Conservation (phyloP, 2,113 vertebrate species). For the Tympanuchus pallidicinctus region DNA sequence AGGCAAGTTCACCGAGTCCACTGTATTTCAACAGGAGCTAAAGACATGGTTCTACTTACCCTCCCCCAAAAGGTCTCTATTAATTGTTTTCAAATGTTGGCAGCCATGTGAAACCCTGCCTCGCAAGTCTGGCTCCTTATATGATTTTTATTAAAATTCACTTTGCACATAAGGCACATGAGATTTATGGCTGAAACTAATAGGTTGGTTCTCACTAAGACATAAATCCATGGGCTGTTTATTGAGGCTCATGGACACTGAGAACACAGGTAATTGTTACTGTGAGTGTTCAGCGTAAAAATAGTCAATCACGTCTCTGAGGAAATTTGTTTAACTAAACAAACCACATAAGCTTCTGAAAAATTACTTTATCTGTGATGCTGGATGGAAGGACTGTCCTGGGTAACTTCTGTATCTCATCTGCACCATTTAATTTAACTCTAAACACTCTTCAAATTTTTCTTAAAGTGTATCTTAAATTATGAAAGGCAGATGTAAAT, state of each 20-base stretch:
- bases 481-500: neutral
- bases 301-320: conserved; percentile 61
- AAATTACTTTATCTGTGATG: conserved; percentile 33
- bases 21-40: conserved; percentile 74
- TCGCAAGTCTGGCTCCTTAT: conserved; percentile 75
- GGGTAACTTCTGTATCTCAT: neutral
- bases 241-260: conserved; percentile 72
- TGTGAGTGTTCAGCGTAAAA: conserved; percentile 64
- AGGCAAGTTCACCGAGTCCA: conserved; percentile 73
- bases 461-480: neutral
- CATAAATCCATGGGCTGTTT: conserved; percentile 78
- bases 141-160: conserved; percentile 84
- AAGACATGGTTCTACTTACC: conserved; percentile 59
- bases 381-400: neutral
- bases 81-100: conserved; percentile 82
- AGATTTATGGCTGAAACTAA: conserved; percentile 82
- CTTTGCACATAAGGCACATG: conserved; percentile 75
- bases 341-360: conserved; percentile 41
- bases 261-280: conserved; percentile 76
- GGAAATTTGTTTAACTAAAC: conserved; percentile 69
- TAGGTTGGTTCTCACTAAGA: conserved; percentile 80
- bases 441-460: neutral
- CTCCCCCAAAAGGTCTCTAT: conserved; percentile 70
- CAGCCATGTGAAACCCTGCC: conserved; percentile 76
- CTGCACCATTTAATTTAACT: neutral